phyloP scores from a whole-genome alignment of 1,140 invertebrate species.

The Eumeta japonica region DNA sequence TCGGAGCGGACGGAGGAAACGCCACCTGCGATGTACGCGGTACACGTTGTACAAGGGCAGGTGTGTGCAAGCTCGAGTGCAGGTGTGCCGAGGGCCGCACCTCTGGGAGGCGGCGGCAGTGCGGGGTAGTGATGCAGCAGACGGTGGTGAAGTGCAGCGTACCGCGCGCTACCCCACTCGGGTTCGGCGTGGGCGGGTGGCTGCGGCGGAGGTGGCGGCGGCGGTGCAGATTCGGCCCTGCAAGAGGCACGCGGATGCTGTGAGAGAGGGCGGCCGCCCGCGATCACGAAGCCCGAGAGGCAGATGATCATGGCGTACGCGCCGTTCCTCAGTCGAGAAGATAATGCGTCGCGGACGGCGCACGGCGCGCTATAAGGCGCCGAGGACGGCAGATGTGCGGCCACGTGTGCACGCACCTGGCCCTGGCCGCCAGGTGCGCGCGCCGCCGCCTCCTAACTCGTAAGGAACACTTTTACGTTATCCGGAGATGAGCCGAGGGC shows the following conservation, averaged over 20 bases:
- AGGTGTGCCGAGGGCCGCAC: no score
- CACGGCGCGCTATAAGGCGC: not conserved
- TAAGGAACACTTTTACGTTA: no score
- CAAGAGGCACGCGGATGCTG: not conserved
- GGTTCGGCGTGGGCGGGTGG: not conserved
- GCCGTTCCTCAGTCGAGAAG: not conserved
- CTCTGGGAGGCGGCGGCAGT: conserved; percentile 13
- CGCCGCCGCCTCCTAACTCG: no score
- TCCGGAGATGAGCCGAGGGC: conserved; percentile 11
- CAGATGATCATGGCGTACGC: conserved; percentile 45
- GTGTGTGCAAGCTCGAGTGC: no score
- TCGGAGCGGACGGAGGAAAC: conserved; percentile 22
- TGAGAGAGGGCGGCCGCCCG: conserved; percentile 27
- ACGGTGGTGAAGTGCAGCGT: conserved; percentile 37
- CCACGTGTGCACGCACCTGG: no score
- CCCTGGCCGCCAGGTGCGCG: not conserved
- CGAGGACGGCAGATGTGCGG: conserved; percentile 2
- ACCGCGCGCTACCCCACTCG: conserved; percentile 14
- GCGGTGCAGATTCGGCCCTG: conserved; percentile 8
- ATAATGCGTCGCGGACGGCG: not conserved
- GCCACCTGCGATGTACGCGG: conserved; percentile 11
- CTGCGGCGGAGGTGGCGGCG: conserved; percentile 6
- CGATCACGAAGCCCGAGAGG: conserved; percentile 53
- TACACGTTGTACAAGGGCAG: not conserved
- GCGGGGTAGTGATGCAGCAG: conserved; percentile 32